These are phyloP conservation scores for Cherax quadricarinatus DNA, from an alignment of 1,140 invertebrate species.

Conservation along the genomic window DNA sequence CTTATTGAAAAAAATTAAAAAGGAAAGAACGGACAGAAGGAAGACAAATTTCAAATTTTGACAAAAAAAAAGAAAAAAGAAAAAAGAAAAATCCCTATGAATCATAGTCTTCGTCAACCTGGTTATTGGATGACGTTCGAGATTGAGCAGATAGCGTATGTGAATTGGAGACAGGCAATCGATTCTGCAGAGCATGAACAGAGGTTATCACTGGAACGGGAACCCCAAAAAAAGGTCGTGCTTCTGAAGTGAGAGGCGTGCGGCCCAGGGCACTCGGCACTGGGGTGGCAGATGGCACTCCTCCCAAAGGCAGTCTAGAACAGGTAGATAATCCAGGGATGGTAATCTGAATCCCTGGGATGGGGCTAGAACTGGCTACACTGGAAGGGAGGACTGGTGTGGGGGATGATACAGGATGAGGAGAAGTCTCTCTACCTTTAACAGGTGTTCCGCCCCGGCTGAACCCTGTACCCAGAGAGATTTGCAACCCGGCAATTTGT, in stretches of 20 bases:
- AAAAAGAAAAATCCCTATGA: background rate
- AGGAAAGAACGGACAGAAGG: background rate
- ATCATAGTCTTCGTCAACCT: constrained; percentile 40
- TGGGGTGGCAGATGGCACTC: background rate
- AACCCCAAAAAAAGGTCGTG: constrained; percentile 25
- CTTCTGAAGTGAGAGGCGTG: constrained; percentile 11
- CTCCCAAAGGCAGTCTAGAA: background rate
- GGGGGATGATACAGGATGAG: background rate
- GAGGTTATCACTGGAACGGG: constrained; percentile 31
- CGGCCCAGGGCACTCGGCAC: background rate
- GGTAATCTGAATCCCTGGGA: constrained; percentile 7
- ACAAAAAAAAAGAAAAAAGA: background rate
- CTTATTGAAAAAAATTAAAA: background rate
- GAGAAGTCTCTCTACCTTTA: background rate
- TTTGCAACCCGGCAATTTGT: background rate
- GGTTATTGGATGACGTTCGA: background rate
- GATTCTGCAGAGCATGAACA: background rate
- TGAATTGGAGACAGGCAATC: background rate
- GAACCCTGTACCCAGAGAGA: background rate
- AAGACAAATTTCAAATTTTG: background rate
- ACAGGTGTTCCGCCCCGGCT: background rate
- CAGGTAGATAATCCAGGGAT: constrained; percentile 5
- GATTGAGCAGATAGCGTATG: background rate
- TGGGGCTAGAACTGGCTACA: background rate
- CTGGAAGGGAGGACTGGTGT: background rate